A percentile compares a stretch with the other conserved stretches of the same genome.
phyloP scores from a whole-genome alignment of 92 coral and sea anemone species.

The Heteractis magnifica region DNA sequence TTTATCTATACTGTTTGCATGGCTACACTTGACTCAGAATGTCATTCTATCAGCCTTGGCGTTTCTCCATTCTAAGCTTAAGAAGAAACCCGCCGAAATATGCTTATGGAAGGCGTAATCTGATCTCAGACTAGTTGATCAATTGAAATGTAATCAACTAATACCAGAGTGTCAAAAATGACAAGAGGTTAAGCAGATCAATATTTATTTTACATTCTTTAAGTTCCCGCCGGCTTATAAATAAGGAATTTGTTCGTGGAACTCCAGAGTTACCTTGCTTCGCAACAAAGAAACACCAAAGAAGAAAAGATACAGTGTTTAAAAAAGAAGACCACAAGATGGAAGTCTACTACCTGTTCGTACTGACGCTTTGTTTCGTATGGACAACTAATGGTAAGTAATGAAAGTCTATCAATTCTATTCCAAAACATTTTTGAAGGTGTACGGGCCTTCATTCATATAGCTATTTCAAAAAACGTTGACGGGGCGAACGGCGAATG shows the following conservation, averaged over 20 bases:
- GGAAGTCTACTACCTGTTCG: not conserved
- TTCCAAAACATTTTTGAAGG: not conserved
- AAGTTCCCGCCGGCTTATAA: not conserved
- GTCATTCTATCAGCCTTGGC: not conserved
- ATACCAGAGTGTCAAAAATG: not conserved
- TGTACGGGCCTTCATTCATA: too few species aligned
- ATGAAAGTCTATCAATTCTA: not conserved
- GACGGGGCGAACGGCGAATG: too few species aligned
- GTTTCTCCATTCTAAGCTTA: not conserved
- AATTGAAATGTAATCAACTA: not conserved
- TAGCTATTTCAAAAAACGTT: too few species aligned
- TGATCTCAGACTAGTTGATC: not conserved
- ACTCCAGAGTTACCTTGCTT: not conserved
- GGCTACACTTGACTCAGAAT: not conserved
- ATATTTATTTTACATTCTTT: not conserved
- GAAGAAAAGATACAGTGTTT: not conserved
- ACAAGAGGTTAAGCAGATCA: not conserved
- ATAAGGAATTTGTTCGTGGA: not conserved
- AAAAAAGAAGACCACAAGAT: not conserved
- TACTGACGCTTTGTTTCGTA: not conserved
- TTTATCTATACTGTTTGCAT: not conserved
- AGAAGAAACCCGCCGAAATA: not conserved
- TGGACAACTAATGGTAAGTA: not conserved
- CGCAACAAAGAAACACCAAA: not conserved
- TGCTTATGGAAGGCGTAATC: not conserved